Conservation (phyloP, 2,113 vertebrate species). For the Ifrita kowaldi region DNA sequence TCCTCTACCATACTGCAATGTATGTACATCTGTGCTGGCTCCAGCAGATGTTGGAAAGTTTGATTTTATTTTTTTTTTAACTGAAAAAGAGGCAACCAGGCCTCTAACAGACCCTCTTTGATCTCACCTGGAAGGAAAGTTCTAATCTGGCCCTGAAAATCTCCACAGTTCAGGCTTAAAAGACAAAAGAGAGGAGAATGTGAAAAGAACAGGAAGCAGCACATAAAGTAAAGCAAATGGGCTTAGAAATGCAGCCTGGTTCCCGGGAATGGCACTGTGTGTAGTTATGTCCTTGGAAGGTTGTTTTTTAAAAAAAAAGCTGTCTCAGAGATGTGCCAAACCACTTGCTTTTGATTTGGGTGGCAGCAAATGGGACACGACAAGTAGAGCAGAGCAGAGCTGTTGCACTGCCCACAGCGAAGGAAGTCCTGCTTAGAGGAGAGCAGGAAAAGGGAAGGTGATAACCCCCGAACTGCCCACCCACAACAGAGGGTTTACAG, state of each 20-base stretch:
- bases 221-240: constrained; percentile 30
- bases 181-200: constrained; percentile 48
- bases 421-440: not conserved
- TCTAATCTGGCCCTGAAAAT: constrained; percentile 16
- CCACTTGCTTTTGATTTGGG: not conserved
- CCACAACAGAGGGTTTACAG: not conserved
- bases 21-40: not conserved
- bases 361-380: not conserved
- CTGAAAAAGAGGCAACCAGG: not conserved
- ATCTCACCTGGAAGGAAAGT: constrained; percentile 66
- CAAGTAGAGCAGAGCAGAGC: not conserved
- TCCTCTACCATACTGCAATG: not conserved
- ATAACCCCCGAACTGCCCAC: not conserved
- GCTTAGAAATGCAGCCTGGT: constrained; percentile 10
- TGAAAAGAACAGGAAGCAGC: constrained; percentile 53
- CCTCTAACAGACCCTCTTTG: constrained; percentile 58
- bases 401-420: not conserved
- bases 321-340: constrained; percentile 10
- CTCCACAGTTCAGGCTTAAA: constrained; percentile 45
- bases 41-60: constrained; percentile 54
- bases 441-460: not conserved
- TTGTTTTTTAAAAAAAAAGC: not conserved
- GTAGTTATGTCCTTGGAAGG: not conserved
- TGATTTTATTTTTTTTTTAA: not conserved
- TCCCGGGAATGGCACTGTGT: not conserved